A percentile compares a stretch with the other conserved stretches of the same genome.
These are phyloP conservation scores for Diaprepes abbreviatus DNA, from an alignment of 2,888 invertebrate species.

Conservation along the genomic window DNA sequence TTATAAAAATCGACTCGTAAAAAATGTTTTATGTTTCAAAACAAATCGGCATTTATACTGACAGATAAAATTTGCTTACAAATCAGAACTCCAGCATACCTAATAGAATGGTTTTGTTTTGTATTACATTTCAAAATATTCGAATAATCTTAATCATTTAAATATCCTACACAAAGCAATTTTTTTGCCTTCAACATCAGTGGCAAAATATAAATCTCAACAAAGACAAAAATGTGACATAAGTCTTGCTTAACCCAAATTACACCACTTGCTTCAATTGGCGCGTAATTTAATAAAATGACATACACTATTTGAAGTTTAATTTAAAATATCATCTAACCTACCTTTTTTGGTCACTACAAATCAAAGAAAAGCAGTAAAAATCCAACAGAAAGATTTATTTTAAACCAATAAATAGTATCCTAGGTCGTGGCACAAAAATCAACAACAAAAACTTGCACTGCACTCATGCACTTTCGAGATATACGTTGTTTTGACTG, in stretches of 20 bases:
- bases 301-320: not conserved
- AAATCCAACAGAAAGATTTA: slow-evolving; percentile 14
- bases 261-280: not conserved
- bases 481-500: slow-evolving; percentile 42
- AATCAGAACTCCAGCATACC: no score
- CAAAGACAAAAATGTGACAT: no score
- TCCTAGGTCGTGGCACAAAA: slow-evolving; percentile 37
- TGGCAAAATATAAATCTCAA: no score
- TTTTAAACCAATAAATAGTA: slow-evolving; percentile 14
- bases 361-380: slow-evolving; percentile 5
- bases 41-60: no score
- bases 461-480: slow-evolving; percentile 34
- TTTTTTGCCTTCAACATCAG: no score
- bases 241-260: not conserved
- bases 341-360: slow-evolving; percentile 14
- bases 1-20: no score
- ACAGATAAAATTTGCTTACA: no score
- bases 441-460: slow-evolving; percentile 26
- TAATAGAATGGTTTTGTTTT: no score
- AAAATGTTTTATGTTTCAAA: no score
- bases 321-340: not conserved
- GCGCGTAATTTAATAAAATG: not conserved
- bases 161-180: no score
- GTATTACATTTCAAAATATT: no score
- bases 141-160: no score